Evolutionary conservation across 2,797 vertebrate species (phyloP), one percentile per base, ranked within the genome.

Genomic region (Falco biarmicus): DNA sequence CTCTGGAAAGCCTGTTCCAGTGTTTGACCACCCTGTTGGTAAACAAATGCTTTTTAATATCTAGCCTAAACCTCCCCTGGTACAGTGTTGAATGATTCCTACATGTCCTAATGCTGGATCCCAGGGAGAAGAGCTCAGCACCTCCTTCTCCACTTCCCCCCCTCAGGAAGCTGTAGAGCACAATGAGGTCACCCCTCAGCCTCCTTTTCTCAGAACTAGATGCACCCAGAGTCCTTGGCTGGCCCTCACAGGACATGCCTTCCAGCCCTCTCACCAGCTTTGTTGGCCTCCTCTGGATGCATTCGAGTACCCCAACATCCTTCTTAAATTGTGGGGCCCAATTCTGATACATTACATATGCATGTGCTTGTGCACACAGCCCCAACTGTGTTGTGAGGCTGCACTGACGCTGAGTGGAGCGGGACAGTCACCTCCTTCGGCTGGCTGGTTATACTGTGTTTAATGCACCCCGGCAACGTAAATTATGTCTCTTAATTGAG

Each of bases 241-340:
- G 0, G 8, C 26, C 37, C 26, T 31, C 13, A 17, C 1, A 31
- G 29, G 10, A 34, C 32, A 20, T 34, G 1, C 5, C 25, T 73
- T 59, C 60, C n/a, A 50, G 25, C 18, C 31, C 31, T 77, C 37
- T 25, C 25, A 54, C 21, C 39, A 61, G 32, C 24, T 61, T 54
- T 74, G 25, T 24, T 82, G 29, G 32, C 51, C 47, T 69, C 7
- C 25, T 74, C 47, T 51, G 51, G 66, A 31, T 11, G 2, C 41
- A 56, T 61, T 73, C 0, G 0, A 48, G n/a, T 4, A 80, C 37
- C 9, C 41, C 59, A 17, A 25, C 15, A 25, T 39, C 47, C 13
- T 61, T 47, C 41, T 77, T 68, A 50, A 81, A n/a, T 22, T 26
- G 29, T 12, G 47, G 26, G 24, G 11, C n/a, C n/a, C 26, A 34